phyloP scores from a whole-genome alignment of 2,797 vertebrate species.

The Gallinago stenura region DNA sequence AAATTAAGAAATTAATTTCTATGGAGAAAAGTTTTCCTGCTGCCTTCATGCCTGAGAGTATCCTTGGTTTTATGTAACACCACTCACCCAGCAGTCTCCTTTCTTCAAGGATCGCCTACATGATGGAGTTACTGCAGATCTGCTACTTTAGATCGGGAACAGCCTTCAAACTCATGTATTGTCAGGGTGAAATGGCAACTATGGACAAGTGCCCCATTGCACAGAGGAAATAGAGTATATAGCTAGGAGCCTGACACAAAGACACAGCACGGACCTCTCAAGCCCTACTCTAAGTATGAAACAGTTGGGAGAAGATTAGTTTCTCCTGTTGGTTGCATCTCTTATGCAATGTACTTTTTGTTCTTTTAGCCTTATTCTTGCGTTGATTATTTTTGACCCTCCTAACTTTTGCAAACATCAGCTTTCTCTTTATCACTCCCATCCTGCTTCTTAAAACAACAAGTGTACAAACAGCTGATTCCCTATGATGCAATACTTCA shows the following conservation, averaged over 20 bases:
- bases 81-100: not conserved
- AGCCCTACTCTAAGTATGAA: not conserved
- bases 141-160: not conserved
- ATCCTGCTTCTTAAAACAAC: not conserved
- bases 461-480: not conserved
- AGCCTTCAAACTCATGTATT: not conserved
- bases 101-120: not conserved
- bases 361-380: not conserved
- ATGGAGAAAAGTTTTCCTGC: not conserved
- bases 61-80: not conserved
- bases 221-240: not conserved
- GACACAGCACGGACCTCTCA: not conserved
- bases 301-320: not conserved
- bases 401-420: not conserved
- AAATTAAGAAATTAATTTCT: not conserved
- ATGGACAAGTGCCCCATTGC: not conserved
- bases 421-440: not conserved
- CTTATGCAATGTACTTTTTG: not conserved
- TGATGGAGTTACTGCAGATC: not conserved
- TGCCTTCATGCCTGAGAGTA: not conserved
- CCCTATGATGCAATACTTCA: not conserved
- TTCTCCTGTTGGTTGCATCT: not conserved
- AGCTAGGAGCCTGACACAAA: not conserved
- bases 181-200: not conserved
- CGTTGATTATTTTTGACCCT: rapidly evolving